phyloP scores from a whole-genome alignment of 2,113 vertebrate species.

The Apteryx mantelli region DNA sequence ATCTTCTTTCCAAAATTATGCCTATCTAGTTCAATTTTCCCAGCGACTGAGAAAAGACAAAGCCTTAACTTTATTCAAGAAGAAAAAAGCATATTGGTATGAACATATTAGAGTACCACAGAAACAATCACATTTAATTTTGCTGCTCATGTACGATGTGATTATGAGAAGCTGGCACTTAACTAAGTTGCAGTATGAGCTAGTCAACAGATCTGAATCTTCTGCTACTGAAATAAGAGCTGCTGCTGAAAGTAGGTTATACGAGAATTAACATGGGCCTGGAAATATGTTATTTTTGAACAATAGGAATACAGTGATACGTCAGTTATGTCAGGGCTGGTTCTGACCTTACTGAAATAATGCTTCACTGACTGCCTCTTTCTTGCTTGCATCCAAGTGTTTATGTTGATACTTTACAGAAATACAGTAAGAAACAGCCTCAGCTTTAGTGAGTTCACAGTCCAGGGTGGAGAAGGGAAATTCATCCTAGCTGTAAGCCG shows the following conservation, averaged over 20 bases:
- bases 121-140: background rate
- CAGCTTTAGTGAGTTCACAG: background rate
- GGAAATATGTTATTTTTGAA: background rate
- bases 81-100: background rate
- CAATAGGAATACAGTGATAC: background rate
- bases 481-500: background rate
- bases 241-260: background rate
- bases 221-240: constrained; percentile 1
- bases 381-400: background rate
- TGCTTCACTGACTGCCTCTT: background rate
- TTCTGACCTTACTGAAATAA: background rate
- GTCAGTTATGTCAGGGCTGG: background rate
- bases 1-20: background rate
- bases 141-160: background rate
- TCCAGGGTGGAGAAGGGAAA: background rate
- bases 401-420: background rate
- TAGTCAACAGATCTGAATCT: background rate
- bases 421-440: background rate
- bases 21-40: background rate
- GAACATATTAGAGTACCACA: background rate
- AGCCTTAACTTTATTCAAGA: background rate
- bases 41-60: background rate
- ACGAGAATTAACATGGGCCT: background rate
- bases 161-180: background rate
- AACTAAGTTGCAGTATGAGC: background rate